Evolutionary conservation across 2,888 invertebrate genomes (phyloP).

Genomic region (Exocentrus adspersus): DNA sequence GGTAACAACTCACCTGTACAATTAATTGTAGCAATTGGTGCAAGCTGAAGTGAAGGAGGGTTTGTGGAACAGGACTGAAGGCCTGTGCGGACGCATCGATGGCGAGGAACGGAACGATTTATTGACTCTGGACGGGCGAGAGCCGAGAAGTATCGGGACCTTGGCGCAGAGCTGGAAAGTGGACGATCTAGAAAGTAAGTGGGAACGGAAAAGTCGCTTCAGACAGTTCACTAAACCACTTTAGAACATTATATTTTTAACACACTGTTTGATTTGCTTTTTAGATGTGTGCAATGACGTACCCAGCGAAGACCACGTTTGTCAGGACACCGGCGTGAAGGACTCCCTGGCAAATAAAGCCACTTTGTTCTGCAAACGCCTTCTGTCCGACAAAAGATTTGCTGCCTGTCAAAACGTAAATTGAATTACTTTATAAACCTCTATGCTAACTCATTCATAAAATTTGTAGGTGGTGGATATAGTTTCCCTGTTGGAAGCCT

Average conservation of each 20-base stretch:
- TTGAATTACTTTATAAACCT: conserved; percentile 5
- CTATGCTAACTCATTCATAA: neutral
- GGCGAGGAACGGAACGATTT: conserved; percentile 77
- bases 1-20: no score
- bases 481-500: conserved; percentile 74
- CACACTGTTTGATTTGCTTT: conserved; percentile 40
- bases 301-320: conserved; percentile 66
- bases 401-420: conserved; percentile 65
- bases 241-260: neutral
- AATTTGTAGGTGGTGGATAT: conserved; percentile 67
- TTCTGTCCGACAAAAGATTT: conserved; percentile 74
- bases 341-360: conserved; percentile 63
- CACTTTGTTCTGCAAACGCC: conserved; percentile 69
- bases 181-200: conserved; percentile 57
- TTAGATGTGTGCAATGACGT: conserved; percentile 69
- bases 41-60: conserved; percentile 74
- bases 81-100: conserved; percentile 84
- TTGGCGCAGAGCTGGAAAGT: conserved; percentile 72
- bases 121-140: conserved; percentile 68
- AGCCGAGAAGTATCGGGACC: conserved; percentile 63
- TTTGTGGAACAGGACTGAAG: conserved; percentile 82
- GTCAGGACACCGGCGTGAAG: conserved; percentile 56
- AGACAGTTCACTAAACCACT: no score
- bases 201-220: no score
- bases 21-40: conserved; percentile 72